Evolutionary conservation across 2,888 invertebrate species (phyloP).

Genomic region (Zeuzera pyrina): DNA sequence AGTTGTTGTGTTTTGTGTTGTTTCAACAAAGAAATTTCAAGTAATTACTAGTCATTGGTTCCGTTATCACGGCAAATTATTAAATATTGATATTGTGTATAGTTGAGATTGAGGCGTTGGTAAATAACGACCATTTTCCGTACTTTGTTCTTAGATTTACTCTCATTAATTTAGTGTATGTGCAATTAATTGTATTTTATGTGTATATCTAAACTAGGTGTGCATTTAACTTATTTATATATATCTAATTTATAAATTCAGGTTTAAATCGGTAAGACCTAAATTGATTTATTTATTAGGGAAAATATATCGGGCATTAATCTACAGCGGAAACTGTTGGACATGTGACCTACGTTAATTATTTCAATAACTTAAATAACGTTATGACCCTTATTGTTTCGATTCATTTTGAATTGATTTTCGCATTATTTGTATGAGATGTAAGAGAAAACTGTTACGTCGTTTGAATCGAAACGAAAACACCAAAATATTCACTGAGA

Average conservation of each 20-base stretch:
- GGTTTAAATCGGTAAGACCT: constrained; percentile 21
- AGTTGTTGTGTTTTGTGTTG: constrained; percentile 66
- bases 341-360: neutral
- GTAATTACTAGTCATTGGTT: constrained; percentile 35
- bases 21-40: constrained; percentile 44
- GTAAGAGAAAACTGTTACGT: constrained; percentile 9
- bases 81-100: constrained; percentile 30
- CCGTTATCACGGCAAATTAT: neutral
- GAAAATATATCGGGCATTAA: constrained; percentile 51
- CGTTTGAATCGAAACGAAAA: constrained; percentile 65
- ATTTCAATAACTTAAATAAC: neutral
- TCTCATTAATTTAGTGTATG: constrained; percentile 59
- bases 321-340: constrained; percentile 12
- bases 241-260: constrained; percentile 27
- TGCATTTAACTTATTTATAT: constrained; percentile 50
- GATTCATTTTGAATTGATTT: constrained; percentile 7
- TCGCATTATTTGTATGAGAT: constrained; percentile 2
- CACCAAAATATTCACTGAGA: constrained; percentile 66
- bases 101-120: constrained; percentile 42
- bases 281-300: constrained; percentile 68
- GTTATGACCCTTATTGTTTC: constrained; percentile 9
- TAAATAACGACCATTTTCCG: constrained; percentile 31
- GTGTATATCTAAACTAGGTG: constrained; percentile 47
- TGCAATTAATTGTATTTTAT: constrained; percentile 64
- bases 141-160: constrained; percentile 51